Base-by-base conservation (phyloP, 2,888 invertebrate genomes). In the Calliphora vomitoria region DNA sequence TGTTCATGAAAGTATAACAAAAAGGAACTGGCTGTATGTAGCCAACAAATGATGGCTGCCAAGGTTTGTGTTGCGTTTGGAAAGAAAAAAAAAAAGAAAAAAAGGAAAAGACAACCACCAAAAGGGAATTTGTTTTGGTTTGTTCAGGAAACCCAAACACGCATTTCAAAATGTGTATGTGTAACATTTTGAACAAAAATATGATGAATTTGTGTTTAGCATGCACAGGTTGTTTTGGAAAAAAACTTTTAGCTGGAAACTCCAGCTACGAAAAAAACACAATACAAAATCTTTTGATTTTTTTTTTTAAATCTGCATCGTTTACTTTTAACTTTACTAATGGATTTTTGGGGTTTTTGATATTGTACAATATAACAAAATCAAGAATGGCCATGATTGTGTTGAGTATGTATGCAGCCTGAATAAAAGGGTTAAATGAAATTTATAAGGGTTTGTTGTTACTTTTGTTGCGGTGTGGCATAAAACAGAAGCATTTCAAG, bases 201-300 rank as follows among this genome's bases (percentile, higher is more conserved):
- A 89, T 89, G 89, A 89, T 89, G 89, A 89, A 89, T 87, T 89
- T 89, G 87, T 87, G 85, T 87, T 89, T 89, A 87, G 87, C 89
- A 89, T 89, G 89, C 89, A 89, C 86, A 86, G 85, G 85, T 88
- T 88, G 87, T 86, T 83, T 55, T 20, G 20, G 11, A 20, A 47
- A 31, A 58, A 62, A 44, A 60, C 47, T 38, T 60, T 38, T 60
- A 8, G 38, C 38, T 15, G 64, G 64, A 35, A 55, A 74, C 79
- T 79, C 71, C 64, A 60, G 55, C 44, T 68, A 79, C 72, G 20
- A 62, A 20, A 20, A 44, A 8, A 71, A 25, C 3, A 35, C 11
- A 64, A 69, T 53, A 80, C 31, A 41, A 80, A 80, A 80, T 41
- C 15, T 74, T 75, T 13, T n/a, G 0, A 15, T 31, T 50, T 76